Base-by-base conservation (phyloP, 30 jellyfish, hydroid and myxozoan species). In the Euphysa ruthae region DNA sequence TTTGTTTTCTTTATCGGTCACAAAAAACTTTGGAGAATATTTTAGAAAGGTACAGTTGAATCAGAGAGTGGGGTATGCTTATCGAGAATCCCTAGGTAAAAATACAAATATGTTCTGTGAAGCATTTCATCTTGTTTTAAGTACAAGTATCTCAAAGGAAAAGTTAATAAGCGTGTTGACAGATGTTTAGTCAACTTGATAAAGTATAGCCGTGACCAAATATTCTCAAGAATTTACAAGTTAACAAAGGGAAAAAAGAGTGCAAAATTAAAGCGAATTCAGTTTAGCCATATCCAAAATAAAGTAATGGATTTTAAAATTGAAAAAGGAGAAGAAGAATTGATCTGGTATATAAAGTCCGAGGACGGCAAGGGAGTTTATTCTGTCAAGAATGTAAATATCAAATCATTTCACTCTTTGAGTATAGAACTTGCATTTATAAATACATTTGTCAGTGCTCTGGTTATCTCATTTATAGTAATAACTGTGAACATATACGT, bases 61-160 rank as follows among this genome's bases (percentile, higher is more conserved):
- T 0, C 31, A 66, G 16, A 24, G 79, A 1, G 46, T 66, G 79
- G 72, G 71, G 2, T 66, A 66, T n/a, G 46, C n/a, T 58, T 42
- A 23, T 60, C 69, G 86, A 15, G 38, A 61, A 19, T 77, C 78
- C n/a, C 44, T 57, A 22, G 86, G 86, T 1, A 73, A 58, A 30
- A 73, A 73, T 70, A 61, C 86, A 16, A 73, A 73, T 26, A 73
- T 73, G 86, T 73, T 58, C 18, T 58, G 78, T 43, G 86, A 73
- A 29, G 86, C 86, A 3, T 73, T 73, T 32, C 86, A 73, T 29
- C 44, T 69, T 1, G 86, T 73, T 5, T 73, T 35, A 73, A 73
- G 30, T 73, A 73, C 18, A 8, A 30, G 16, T 61, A 73, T 44
- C 20, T 73, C 30, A 35, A 73, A 4, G 86, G 86, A 10, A 73